Evolutionary conservation across 2,113 vertebrate genomes (phyloP), one percentile per base, ranked within the genome.

Genomic region (Callopanchax toddi): DNA sequence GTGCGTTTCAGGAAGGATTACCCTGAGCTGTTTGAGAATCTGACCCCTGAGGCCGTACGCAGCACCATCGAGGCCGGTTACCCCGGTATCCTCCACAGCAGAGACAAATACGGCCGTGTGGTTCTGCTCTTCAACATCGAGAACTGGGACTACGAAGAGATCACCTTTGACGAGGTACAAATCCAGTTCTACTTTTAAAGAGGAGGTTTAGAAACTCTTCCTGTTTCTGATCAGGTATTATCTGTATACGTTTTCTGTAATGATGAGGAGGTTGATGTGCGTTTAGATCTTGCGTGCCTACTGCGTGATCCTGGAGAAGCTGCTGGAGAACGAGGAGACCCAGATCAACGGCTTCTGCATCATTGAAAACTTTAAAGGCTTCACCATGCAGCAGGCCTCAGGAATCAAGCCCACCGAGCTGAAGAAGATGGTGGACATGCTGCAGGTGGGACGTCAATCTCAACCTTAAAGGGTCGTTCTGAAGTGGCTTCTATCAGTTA

Each of bases 401-500:
- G 95, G 94, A 13, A 97, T 99, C 52, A 98, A 96, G 71, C 91
- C 96, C 4, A 92, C 93, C 0, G 97, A 98, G 76, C 95, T 99
- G 58, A 97, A 95, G 89, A 99, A 99, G 91, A 99, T 99, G 97
- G 97, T 99, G 89, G 97, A 98, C 89, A 99, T 99, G 97, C 87
- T 99, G 60, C 97, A 99, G 97, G 97, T 98, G 43, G 18, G 42
- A 36, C 2, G 11, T 16, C 7, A n/a, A 13, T 13, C n/a, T 16
- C 16, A 9, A 25, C 15, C 32, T 44, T 20, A 11, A 20, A 18
- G n/a, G n/a, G n/a, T n/a, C n/a, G n/a, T n/a, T n/a, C n/a, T n/a
- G n/a, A n/a, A n/a, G n/a, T n/a, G n/a, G n/a, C n/a, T n/a, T n/a
- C n/a, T n/a, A n/a, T n/a, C n/a, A n/a, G n/a, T n/a, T n/a, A n/a